Evolutionary conservation across 2,113 vertebrate genomes (phyloP), one percentile per base, ranked within the genome.

Genomic region (Cyprinodon tularosa): DNA sequence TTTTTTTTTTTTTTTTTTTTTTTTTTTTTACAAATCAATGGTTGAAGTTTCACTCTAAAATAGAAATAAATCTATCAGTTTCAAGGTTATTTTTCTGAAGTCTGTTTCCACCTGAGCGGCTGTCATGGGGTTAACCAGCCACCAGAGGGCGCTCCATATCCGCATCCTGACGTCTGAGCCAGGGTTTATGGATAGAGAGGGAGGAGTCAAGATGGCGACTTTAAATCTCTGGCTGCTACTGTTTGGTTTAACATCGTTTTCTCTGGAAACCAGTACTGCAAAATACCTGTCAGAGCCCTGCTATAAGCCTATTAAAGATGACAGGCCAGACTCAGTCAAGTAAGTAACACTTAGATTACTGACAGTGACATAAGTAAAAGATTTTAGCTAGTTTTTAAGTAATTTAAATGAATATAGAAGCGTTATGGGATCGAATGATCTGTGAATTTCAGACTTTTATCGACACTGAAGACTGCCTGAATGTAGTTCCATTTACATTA

Each of bases 251-350:
- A 50, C 40, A 6, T 48, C 45, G 2, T 50, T 89, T 76, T 71
- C n/a, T 1, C 3, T 74, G 0, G 62, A 50, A 0, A 57, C 67
- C 1, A 61, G n/a, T 17, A 22, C 62, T 1, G 65, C 38, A 0
- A 38, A 8, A 1, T 57, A 90, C 53, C 5, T 84, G 0, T 47
- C 77, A 0, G 83, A 88, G 20, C 75, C 92, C 0, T 94, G 94
- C 74, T 93, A 92, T 72, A 94, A 93, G 78, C 90, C 88, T 0
- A 62, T 93, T n/a, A 79, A 40, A 40, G 91, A 93, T 81, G 36
- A 50, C 39, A 89, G 86, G 47, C 88, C 91, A 1, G 42, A 83
- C 5, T 85, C 66, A 63, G 78, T 94, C 38, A 90, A 39, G 93
- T 93, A 75, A 76, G 84, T 67, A 4, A 12, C 10, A 1, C n/a